Percentiles rank a stretch among this genome's conserved stretches.
Conservation (phyloP, 2,797 vertebrate genomes). For the Falco columbarius region DNA sequence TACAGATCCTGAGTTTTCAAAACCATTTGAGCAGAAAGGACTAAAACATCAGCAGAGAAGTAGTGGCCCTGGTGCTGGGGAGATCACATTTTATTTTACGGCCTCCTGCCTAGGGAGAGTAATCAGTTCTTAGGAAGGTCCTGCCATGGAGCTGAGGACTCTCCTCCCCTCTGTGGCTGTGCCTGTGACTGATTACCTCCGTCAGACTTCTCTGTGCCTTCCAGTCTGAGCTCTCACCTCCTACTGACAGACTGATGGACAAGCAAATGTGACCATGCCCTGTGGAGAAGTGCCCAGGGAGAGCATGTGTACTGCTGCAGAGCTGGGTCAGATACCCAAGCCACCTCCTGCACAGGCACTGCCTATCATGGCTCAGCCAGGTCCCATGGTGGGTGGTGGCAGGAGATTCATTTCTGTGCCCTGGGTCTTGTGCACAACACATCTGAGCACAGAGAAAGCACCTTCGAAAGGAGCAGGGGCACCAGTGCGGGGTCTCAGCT, state of each 20-base stretch:
- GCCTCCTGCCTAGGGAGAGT: not conserved
- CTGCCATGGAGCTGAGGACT: not conserved
- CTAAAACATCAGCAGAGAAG: not conserved
- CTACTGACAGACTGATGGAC: not conserved
- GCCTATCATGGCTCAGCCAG: rapidly evolving
- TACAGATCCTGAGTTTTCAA: slow-evolving; percentile 1
- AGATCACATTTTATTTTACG: slow-evolving; percentile 13
- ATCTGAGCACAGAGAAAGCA: rapidly evolving
- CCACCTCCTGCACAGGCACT: not conserved
- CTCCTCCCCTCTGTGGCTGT: not conserved
- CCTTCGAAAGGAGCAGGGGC: not conserved
- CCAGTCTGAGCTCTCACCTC: not conserved
- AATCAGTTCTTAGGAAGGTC: slow-evolving; percentile 12
- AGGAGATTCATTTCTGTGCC: not conserved
- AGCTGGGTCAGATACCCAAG: not conserved
- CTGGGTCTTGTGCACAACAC: not conserved
- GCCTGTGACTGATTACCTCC: slow-evolving; percentile 14
- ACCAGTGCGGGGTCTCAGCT: not conserved
- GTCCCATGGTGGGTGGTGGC: rapidly evolving
- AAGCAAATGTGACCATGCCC: not conserved
- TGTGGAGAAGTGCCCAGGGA: not conserved
- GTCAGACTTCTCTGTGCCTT: not conserved
- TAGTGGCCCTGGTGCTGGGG: not conserved
- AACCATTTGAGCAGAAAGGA: not conserved
- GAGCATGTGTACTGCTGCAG: not conserved